Base-by-base conservation (phyloP, 2,797 vertebrate genomes). In the Neosalanx taihuensis region DNA sequence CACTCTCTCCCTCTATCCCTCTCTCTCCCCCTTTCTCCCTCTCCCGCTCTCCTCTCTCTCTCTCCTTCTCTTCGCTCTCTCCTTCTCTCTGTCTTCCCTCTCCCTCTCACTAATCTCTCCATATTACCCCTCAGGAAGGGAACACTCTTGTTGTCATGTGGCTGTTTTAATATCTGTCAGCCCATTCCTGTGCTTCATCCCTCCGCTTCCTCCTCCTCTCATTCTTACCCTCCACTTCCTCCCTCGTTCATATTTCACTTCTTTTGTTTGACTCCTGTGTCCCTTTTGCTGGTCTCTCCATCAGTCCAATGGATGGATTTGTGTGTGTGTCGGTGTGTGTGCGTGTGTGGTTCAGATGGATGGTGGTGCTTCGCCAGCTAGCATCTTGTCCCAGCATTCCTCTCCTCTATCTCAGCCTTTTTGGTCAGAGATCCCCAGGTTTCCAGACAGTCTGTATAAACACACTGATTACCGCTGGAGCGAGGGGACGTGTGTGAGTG, bases 131-230 rank as follows among this genome's bases (percentile, higher is more conserved):
- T 87, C 91, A 91, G 88, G 91, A 92, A 91, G 86, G 79, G 82
- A 84, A 85, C 81, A 87, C 84, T 87, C 84, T 83, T 80, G 87
- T 72, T 89, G 83, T 83, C 83, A 82, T 87, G 84, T 86, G 87
- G 85, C 83, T 93, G 91, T 92, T 93, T 92, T 92, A 92, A 91
- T 92, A 92, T 90, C 91, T 93, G 93, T 94, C 93, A 92, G 84
- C 88, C 83, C 87, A 87, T 92, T 94, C 92, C 93, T 94, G 93
- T 91, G 77, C 88, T 90, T 91, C 89, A 89, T 88, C 73, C 78
- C 78, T 74, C 56, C 33, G 78, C 86, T 83, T 85, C 84, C 81
- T 85, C 59, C 68, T 78, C 83, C 83, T 89, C 85, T 85, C 87
- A 89, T 89, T 91, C 88, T 90, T 86, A 79, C 84, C 89, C 87